phyloP scores from a whole-genome alignment of 2,113 vertebrate genomes.

The Hippocampus guttulatus region DNA sequence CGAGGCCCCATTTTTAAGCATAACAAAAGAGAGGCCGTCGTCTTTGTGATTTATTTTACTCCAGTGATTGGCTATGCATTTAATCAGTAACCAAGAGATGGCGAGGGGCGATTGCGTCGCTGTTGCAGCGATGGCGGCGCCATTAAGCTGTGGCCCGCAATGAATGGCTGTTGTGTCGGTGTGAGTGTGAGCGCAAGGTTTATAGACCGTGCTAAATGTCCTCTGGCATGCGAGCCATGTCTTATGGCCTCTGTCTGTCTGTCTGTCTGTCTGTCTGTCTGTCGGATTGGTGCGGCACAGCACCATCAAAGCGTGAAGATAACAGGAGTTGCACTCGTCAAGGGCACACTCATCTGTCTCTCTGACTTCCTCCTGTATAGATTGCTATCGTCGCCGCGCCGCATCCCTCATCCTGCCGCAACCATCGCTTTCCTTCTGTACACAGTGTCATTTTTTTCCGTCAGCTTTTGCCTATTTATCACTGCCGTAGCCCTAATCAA shows the following conservation, averaged over 20 bases:
- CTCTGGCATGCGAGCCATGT: conserved; percentile 47
- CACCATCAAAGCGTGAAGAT: conserved; percentile 50
- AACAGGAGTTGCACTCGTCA: conserved; percentile 44
- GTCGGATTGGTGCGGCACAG: conserved; percentile 42
- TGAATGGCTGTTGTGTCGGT: conserved; percentile 27
- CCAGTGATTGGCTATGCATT: conserved; percentile 21
- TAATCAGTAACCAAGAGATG: conserved; percentile 27
- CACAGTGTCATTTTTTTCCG: conserved; percentile 13
- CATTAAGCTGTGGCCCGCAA: conserved; percentile 23
- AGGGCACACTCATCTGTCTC: conserved; percentile 44
- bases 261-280: conserved; percentile 18
- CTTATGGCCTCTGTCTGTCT: conserved; percentile 24
- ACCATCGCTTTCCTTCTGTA: conserved; percentile 13
- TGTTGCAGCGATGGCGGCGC: conserved; percentile 32
- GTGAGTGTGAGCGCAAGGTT: conserved; percentile 35
- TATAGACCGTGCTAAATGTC: conserved; percentile 54
- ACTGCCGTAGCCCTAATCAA: not conserved
- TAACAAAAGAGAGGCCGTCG: conserved; percentile 33
- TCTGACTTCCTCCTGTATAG: conserved; percentile 30
- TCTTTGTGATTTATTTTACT: conserved; percentile 35
- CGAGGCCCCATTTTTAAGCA: conserved; percentile 1
- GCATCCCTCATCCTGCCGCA: conserved; percentile 15
- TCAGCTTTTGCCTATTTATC: not conserved
- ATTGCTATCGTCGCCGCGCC: conserved; percentile 19
- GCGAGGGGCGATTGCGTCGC: conserved; percentile 20